Percentiles rank a stretch among this genome's conserved stretches.
Conservation (phyloP, 1,140 invertebrate species). For the Brachionus koreanus region DNA sequence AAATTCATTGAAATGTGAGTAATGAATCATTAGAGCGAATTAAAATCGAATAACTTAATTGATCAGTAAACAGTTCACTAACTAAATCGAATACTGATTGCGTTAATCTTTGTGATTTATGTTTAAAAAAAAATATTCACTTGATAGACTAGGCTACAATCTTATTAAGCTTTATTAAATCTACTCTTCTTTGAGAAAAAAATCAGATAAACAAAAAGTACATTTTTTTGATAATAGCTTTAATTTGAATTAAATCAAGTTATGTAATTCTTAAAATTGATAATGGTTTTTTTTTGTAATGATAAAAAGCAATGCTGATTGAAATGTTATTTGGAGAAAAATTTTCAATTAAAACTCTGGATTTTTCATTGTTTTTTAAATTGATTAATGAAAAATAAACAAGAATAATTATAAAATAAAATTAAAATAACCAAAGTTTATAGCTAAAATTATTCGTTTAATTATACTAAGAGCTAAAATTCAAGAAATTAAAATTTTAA, state of each 20-base stretch:
- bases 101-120: background rate
- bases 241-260: background rate
- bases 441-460: background rate
- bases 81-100: background rate
- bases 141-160: background rate
- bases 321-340: background rate
- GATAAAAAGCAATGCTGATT: background rate
- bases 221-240: background rate
- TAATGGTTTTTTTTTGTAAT: background rate
- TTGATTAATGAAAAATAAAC: background rate
- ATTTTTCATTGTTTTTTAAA: background rate
- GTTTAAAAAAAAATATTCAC: background rate
- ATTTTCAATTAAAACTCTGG: background rate
- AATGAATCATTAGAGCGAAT: constrained; percentile 1
- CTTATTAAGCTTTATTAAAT: background rate
- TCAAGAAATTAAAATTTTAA: background rate
- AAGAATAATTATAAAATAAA: background rate
- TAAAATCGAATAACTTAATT: constrained; percentile 10
- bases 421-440: background rate
- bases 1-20: background rate
- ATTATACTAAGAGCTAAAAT: background rate
- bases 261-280: background rate
- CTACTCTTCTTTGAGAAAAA: background rate
- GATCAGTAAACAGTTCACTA: constrained; percentile 1
- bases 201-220: background rate